Conservation (phyloP, 1,140 invertebrate genomes). For the Spodoptera litura region DNA sequence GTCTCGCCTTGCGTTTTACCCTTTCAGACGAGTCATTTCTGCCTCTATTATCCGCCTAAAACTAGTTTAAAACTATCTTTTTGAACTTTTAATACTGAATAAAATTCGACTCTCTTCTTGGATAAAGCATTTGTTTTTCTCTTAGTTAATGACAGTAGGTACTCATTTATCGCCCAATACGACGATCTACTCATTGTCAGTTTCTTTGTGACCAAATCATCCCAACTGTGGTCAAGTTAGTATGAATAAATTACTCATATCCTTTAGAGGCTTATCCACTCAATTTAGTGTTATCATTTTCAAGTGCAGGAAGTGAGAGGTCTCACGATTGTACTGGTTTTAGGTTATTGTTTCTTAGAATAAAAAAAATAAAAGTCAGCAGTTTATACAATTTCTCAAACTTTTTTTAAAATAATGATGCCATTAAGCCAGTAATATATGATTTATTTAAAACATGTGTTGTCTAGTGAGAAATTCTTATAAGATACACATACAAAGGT, state of each 20-base stretch:
- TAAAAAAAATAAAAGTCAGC: no score
- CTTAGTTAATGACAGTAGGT: not conserved
- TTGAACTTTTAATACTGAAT: slow-evolving; percentile 1
- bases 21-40: not conserved
- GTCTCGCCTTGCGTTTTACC: slow-evolving; percentile 10
- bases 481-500: no score
- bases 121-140: not conserved
- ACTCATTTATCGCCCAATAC: slow-evolving; percentile 10
- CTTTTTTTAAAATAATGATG: no score
- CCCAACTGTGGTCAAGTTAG: slow-evolving; percentile 36
- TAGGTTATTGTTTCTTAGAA: not conserved
- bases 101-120: not conserved
- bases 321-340: not conserved
- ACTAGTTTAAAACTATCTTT: slow-evolving; percentile 26
- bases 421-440: no score
- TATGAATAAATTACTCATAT: slow-evolving; percentile 54
- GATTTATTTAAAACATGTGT: no score
- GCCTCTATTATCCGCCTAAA: not conserved
- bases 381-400: no score
- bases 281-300: slow-evolving; percentile 45
- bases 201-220: slow-evolving; percentile 49
- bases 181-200: slow-evolving; percentile 10
- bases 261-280: slow-evolving; percentile 41
- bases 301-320: slow-evolving; percentile 39
- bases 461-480: no score